Base-by-base conservation (phyloP, 2,113 vertebrate genomes). In the Nesoenas mayeri region DNA sequence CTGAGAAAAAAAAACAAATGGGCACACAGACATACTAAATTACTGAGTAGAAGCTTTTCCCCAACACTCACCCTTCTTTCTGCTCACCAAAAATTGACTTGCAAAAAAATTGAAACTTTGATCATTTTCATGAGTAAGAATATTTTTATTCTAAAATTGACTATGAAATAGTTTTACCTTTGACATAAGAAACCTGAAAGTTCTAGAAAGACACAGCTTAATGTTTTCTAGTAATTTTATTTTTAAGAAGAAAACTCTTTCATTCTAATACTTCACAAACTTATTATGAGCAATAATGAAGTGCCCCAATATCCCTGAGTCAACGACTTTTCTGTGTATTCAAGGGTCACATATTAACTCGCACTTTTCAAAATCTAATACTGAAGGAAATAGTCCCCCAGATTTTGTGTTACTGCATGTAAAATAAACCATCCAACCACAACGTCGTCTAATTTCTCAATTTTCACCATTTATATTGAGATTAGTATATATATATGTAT, bases 161-260 rank as follows among this genome's bases (percentile, higher is more conserved):
- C 9, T 64, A 13, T 54, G 22, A 79, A 75, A 42, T 36, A 17
- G 38, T 85, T 34, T 85, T n/a, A 51, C 5, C 12, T 80, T 80
- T 88, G n/a, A 58, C 19, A 40, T 22, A 51, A 75, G 53, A 66
- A 74, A 12, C 1, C 8, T 72, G 15, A 75, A 85, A 89, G 5
- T 4, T 18, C 40, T 78, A 29, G 51, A 91, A 72, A 48, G 9
- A 2, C 4, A 67, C 3, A 25, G 5, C 5, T 51, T 60, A 61
- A 70, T 48, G 4, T 1, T 66, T 91, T 91, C 36, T 18, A 85
- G 9, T 67, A 53, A 71, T 54, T 58, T 58, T 71, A 16, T 38
- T 67, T 89, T 50, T 51, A 38, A 12, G 2, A 70, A 66, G 47
- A 3, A 0, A 58, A 40, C 19, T 10, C 0, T n/a, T 42, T 15